Conservation (phyloP, 2,888 invertebrate genomes). For the Halocaridina rubra region DNA sequence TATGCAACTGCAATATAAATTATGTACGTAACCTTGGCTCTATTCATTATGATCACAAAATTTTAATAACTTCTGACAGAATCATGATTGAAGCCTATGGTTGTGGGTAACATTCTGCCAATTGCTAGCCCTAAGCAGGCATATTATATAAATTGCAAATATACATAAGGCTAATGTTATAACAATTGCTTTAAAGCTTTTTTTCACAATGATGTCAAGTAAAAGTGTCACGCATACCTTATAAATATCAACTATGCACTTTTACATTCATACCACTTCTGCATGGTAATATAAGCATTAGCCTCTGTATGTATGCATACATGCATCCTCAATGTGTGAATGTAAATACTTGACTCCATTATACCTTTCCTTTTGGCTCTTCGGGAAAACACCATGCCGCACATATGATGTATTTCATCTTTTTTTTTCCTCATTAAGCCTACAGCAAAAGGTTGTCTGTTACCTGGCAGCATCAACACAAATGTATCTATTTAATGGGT, state of each 20-base stretch:
- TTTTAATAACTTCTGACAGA: slow-evolving; percentile 30
- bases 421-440: slow-evolving; percentile 17
- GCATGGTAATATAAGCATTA: too few species aligned
- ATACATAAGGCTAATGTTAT: too few species aligned
- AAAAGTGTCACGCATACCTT: too few species aligned
- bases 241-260: too few species aligned
- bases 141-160: too few species aligned
- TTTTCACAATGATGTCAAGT: too few species aligned
- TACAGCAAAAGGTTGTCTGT: slow-evolving; percentile 45
- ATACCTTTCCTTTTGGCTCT: too few species aligned
- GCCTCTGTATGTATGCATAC: too few species aligned
- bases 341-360: too few species aligned
- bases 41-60: slow-evolving; percentile 8
- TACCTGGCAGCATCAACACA: slow-evolving; percentile 54
- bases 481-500: slow-evolving; percentile 58
- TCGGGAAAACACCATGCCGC: background rate
- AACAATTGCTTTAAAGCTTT: too few species aligned
- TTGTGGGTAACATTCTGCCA: slow-evolving; percentile 38
- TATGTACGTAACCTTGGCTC: slow-evolving; percentile 4
- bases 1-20: background rate
- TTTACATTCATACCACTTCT: too few species aligned
- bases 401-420: slow-evolving; percentile 37
- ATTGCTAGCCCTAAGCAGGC: slow-evolving; percentile 21
- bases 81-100: background rate
- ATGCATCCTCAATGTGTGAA: too few species aligned